Conservation (phyloP, 2,113 vertebrate species). For the Typhlomys cinereus region DNA sequence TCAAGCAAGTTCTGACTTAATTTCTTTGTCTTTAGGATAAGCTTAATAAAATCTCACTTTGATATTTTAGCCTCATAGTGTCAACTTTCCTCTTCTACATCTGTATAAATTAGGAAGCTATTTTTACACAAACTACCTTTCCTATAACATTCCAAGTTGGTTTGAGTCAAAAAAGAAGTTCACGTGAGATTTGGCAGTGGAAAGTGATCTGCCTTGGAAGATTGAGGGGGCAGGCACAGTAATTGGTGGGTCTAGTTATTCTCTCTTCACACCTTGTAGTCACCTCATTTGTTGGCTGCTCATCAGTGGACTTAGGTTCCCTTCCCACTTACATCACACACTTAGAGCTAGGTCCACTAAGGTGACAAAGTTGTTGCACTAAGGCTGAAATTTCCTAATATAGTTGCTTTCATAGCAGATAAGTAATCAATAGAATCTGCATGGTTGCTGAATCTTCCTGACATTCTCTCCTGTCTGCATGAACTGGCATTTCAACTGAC, state of each 20-base stretch:
- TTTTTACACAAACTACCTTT: not conserved
- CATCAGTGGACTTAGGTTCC: not conserved
- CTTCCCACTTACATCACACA: not conserved
- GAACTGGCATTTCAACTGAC: not conserved
- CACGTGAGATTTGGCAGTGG: not conserved
- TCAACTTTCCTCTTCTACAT: not conserved
- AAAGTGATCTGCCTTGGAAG: not conserved
- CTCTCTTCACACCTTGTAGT: not conserved
- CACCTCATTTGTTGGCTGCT: not conserved
- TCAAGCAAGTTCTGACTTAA: no score
- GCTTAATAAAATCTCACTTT: no score
- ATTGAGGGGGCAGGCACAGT: not conserved
- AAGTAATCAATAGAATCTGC: not conserved
- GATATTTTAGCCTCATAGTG: no score
- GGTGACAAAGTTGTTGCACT: not conserved
- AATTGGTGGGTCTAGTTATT: not conserved
- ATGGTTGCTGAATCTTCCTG: not conserved
- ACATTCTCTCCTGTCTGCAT: not conserved
- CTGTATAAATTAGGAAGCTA: not conserved
- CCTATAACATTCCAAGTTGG: not conserved
- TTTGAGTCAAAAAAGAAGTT: not conserved
- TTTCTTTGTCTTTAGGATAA: no score
- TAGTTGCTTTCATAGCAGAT: not conserved
- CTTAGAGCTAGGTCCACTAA: not conserved
- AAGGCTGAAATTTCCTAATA: not conserved